Conservation (phyloP, 2,888 invertebrate species). For the Melanchra persicariae region DNA sequence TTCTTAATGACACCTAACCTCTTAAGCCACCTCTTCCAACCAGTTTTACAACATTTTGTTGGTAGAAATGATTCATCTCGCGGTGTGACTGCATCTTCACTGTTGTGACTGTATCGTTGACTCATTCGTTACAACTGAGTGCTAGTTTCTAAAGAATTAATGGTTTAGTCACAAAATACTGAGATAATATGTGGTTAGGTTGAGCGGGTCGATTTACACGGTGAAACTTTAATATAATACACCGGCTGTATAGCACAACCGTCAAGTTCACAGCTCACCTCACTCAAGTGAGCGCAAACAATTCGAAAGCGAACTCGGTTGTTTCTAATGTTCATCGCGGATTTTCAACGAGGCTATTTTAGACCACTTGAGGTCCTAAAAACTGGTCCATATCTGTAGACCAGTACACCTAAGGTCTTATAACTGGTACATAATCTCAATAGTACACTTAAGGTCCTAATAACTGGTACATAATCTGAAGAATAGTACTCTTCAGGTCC, state of each 20-base stretch:
- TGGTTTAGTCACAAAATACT: slow-evolving; percentile 22
- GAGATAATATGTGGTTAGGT: slow-evolving; percentile 3
- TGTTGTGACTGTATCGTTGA: slow-evolving; percentile 25
- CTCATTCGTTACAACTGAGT: slow-evolving; percentile 20
- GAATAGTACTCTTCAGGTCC: no score
- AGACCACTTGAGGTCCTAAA: no score
- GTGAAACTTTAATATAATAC: no score
- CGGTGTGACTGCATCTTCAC: slow-evolving; percentile 11
- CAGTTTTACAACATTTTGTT: slow-evolving; percentile 26
- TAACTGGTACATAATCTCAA: no score
- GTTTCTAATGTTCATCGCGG: not conserved
- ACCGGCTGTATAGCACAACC: no score
- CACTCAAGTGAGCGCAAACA: not conserved
- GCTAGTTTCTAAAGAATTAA: slow-evolving; percentile 16
- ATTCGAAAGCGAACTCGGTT: not conserved
- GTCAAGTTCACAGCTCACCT: not conserved
- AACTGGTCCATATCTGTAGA: no score
- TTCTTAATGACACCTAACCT: slow-evolving; percentile 1
- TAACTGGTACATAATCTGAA: no score
- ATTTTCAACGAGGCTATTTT: no score
- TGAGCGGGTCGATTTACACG: not conserved
- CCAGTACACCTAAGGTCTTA: no score
- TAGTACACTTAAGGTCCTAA: no score
- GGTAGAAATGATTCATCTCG: slow-evolving; percentile 37
- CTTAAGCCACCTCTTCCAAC: not conserved